phyloP scores from a whole-genome alignment of 2,888 invertebrate genomes.

The Gibbula magus region DNA sequence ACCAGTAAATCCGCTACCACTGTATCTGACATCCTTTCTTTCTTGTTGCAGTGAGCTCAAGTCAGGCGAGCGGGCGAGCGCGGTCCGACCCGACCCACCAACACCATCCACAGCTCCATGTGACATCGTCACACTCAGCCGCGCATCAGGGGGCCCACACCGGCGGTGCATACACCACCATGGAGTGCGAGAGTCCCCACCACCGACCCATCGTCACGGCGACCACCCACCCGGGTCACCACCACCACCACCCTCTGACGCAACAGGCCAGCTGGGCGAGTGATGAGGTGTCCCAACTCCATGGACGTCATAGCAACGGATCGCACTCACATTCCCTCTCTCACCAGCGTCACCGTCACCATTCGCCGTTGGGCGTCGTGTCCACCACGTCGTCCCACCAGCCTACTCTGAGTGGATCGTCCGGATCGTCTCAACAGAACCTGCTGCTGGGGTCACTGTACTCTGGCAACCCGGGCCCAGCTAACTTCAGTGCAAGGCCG shows the following conservation, averaged over 20 bases:
- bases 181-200: slow-evolving; percentile 28
- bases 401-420: not conserved
- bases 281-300: slow-evolving; percentile 39
- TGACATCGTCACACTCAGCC: slow-evolving; percentile 59
- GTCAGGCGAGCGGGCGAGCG: slow-evolving; percentile 67
- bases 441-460: not conserved
- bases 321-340: slow-evolving; percentile 56
- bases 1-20: not conserved
- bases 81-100: slow-evolving; percentile 75
- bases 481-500: slow-evolving; percentile 1
- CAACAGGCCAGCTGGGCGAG: slow-evolving; percentile 48
- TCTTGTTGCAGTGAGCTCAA: slow-evolving; percentile 59
- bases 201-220: slow-evolving; percentile 16
- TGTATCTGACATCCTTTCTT: not conserved
- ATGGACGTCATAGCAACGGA: slow-evolving; percentile 47
- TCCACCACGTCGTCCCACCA: not conserved
- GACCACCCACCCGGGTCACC: slow-evolving; percentile 46
- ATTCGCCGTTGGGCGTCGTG: slow-evolving; percentile 47
- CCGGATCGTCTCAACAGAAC: not conserved
- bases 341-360: slow-evolving; percentile 55
- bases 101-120: slow-evolving; percentile 67
- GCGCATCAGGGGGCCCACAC: slow-evolving; percentile 6
- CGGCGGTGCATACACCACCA: slow-evolving; percentile 11
- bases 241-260: slow-evolving; percentile 57
- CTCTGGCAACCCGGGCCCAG: slow-evolving; percentile 6